Conservation (phyloP, 2,797 vertebrate genomes). For the Microhierax caerulescens region DNA sequence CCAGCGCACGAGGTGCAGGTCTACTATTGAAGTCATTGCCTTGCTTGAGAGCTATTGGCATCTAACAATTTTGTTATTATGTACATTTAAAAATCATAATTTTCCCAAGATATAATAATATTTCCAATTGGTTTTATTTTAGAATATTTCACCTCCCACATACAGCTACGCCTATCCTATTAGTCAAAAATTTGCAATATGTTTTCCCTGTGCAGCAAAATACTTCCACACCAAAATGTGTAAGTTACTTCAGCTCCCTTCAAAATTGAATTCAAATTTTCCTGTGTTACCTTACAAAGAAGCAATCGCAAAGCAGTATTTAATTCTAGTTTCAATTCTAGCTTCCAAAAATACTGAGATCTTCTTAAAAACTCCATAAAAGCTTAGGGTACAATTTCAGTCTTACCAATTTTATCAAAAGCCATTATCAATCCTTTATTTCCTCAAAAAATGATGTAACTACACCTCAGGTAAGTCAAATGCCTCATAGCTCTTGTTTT, state of each 20-base stretch:
- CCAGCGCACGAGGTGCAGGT: rapidly evolving
- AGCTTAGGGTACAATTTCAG: background rate
- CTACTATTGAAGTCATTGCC: background rate
- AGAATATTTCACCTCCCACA: constrained; percentile 25
- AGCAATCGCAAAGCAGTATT: background rate
- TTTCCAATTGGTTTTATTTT: background rate
- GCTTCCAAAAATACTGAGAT: background rate
- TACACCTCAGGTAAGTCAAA: background rate
- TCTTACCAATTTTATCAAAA: background rate
- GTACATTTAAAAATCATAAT: background rate
- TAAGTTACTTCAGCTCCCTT: background rate
- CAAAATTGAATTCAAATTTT: background rate
- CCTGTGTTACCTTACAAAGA: background rate
- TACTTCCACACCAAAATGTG: background rate
- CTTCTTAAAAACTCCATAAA: background rate
- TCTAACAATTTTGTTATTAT: background rate
- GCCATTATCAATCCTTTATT: background rate
- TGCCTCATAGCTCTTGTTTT: background rate
- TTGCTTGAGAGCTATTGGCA: background rate
- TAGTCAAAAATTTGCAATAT: constrained; percentile 6
- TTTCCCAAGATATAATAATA: background rate
- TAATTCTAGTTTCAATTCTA: background rate
- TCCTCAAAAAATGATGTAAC: background rate
- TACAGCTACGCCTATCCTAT: background rate
- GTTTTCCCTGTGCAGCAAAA: background rate